Percentiles rank a stretch among this genome's conserved stretches.
Conservation (phyloP, 2,113 vertebrate genomes). For the Rhea americana region DNA sequence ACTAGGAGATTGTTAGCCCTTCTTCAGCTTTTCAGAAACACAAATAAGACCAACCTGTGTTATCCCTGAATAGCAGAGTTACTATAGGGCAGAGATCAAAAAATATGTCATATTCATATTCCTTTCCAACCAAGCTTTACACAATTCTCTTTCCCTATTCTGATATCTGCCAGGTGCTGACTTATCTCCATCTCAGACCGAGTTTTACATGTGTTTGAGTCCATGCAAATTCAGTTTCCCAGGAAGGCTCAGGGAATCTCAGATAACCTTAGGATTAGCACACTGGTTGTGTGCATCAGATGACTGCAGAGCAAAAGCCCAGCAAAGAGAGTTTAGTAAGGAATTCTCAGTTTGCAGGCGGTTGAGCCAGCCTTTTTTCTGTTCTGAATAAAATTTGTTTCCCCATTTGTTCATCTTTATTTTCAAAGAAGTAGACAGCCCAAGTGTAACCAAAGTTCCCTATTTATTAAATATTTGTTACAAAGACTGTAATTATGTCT, state of each 20-base stretch:
- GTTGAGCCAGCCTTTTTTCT: neutral
- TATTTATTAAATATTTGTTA: neutral
- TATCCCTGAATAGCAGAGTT: neutral
- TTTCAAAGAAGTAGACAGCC: neutral
- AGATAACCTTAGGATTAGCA: neutral
- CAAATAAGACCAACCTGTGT: neutral
- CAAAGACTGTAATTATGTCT: neutral
- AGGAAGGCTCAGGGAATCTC: neutral
- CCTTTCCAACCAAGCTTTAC: neutral
- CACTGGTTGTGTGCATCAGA: neutral
- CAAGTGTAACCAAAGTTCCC: neutral
- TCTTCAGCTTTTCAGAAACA: neutral
- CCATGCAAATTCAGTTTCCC: neutral
- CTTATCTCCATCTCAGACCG: neutral
- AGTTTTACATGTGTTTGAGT: neutral
- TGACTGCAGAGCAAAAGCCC: neutral
- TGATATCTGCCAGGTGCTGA: neutral
- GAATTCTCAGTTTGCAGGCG: neutral
- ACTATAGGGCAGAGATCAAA: neutral
- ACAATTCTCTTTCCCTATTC: neutral
- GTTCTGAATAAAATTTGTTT: neutral
- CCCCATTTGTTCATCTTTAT: neutral
- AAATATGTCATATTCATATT: rapidly evolving
- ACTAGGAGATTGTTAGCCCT: neutral
- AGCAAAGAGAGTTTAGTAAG: neutral